Conservation (phyloP, 1,140 invertebrate species). For the Drosophila seguyi region DNA sequence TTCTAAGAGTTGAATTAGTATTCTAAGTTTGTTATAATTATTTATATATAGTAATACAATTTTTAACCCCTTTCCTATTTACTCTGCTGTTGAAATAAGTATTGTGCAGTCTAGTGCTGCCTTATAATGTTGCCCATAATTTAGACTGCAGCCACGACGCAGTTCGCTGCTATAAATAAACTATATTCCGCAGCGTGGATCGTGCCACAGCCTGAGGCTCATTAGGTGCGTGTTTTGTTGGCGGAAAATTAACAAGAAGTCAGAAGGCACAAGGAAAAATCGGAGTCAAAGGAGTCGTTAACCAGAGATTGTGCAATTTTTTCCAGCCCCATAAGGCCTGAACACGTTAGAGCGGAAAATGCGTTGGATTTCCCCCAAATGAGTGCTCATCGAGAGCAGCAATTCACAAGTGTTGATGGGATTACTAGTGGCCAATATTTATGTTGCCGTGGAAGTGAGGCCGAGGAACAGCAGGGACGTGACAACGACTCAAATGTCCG, state of each 20-base stretch:
- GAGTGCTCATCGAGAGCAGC: constrained; percentile 30
- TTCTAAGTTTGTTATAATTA: neutral
- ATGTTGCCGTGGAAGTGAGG: constrained; percentile 2
- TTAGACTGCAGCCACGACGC: constrained; percentile 36
- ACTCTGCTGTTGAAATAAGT: neutral
- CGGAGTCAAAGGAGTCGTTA: constrained; percentile 26
- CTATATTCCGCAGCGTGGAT: constrained; percentile 11
- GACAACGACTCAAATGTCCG: constrained; percentile 59
- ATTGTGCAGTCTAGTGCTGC: constrained; percentile 9
- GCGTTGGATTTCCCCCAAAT: constrained; percentile 22
- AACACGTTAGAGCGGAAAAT: constrained; percentile 13
- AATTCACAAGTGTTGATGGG: constrained; percentile 7
- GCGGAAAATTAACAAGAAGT: constrained; percentile 33
- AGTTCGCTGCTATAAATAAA: constrained; percentile 59
- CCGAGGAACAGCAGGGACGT: constrained; percentile 39
- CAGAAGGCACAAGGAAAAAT: constrained; percentile 8
- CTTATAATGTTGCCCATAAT: constrained; percentile 65
- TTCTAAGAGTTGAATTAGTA: neutral
- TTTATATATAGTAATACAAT: too few species aligned
- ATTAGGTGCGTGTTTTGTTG: constrained; percentile 62
- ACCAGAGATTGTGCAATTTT: constrained; percentile 12
- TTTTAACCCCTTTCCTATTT: too few species aligned
- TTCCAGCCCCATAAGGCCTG: constrained; percentile 4
- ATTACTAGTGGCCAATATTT: constrained; percentile 35
- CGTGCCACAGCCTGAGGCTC: constrained; percentile 49